Evolutionary conservation across 1,140 invertebrate species (phyloP), one percentile per base, ranked within the genome.

Genomic region (Diorhabda carinulata): DNA sequence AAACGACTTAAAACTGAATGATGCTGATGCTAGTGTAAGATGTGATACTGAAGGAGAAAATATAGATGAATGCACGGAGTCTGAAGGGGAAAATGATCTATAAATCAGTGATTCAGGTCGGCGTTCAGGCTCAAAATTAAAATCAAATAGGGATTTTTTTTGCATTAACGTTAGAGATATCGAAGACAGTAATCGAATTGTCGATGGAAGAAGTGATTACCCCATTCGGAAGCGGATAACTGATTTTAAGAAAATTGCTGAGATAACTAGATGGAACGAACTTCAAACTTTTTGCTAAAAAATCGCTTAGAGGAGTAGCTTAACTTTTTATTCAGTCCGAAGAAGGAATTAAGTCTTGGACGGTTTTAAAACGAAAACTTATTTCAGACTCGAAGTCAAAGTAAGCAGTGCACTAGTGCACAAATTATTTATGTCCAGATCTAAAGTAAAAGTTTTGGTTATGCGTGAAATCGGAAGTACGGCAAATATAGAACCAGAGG

Each of bases 401-500:
- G 4, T 67, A 42, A 70, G 43, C 6, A 70, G 64, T 56, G 69
- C 64, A 43, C 56, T 61, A n/a, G 8, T 81, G 56, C 77, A 80
- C 42, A 25, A 70, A 61, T 68, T 74, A 64, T 52, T 80, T 3
- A 4, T 3, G 0, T 61, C 62, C 61, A 64, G 77, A 65, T 73
- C 70, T 61, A 77, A 75, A 57, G 73, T 72, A 5, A 66, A 56
- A 41, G 75, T 77, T n/a, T 56, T 79, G 0, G 42, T 67, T 0
- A 81, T 81, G 74, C 76, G 74, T n/a, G 79, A 81, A 68, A 40
- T 81, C 3, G 78, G 76, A 0, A 68, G 57, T 3, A 8, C 72
- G 57, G 73, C 69, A 5, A 74, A 71, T 0, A 73, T 80, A 2
- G 77, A 80, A 62, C 41, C 70, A 2, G 69, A 72, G 2, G 72